These are phyloP conservation scores for Cotesia glomerata DNA, from an alignment of 1,140 invertebrate genomes.

Conservation along the genomic window DNA sequence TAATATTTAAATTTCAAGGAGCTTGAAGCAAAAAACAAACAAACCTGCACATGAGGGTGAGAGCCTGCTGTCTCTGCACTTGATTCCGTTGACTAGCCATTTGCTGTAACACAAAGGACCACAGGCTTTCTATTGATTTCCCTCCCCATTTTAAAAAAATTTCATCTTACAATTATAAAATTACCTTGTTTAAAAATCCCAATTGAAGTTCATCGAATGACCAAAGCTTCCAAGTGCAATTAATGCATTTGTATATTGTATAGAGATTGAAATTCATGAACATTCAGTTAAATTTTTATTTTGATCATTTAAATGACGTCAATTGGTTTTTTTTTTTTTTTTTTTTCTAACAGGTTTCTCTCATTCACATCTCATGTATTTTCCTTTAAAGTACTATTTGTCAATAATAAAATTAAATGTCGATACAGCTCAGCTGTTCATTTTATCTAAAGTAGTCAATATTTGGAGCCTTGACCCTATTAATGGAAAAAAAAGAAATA, in stretches of 20 bases:
- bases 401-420: background rate
- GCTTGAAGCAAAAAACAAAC: constrained; percentile 57
- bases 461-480: too few relatives aligned
- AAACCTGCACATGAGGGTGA: constrained; percentile 94
- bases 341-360: too few relatives aligned
- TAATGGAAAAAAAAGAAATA: too few relatives aligned
- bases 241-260: too few relatives aligned
- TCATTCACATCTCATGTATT: constrained; percentile 26
- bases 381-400: background rate
- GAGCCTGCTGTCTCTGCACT: constrained; percentile 89
- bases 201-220: too few relatives aligned
- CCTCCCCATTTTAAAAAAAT: constrained; percentile 47
- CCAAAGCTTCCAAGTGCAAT: too few relatives aligned
- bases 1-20: background rate
- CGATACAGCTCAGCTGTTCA: constrained; percentile 22
- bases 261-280: too few relatives aligned
- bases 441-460: too few relatives aligned
- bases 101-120: constrained; percentile 71
- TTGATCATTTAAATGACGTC: background rate
- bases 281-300: too few relatives aligned
- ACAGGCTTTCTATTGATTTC: constrained; percentile 62
- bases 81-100: constrained; percentile 84
- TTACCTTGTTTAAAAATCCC: background rate
- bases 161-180: constrained; percentile 6
- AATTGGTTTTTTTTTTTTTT: background rate